These are phyloP conservation scores for Pomatostomus ruficeps DNA, from an alignment of 2,113 vertebrate species.

Conservation along the genomic window DNA sequence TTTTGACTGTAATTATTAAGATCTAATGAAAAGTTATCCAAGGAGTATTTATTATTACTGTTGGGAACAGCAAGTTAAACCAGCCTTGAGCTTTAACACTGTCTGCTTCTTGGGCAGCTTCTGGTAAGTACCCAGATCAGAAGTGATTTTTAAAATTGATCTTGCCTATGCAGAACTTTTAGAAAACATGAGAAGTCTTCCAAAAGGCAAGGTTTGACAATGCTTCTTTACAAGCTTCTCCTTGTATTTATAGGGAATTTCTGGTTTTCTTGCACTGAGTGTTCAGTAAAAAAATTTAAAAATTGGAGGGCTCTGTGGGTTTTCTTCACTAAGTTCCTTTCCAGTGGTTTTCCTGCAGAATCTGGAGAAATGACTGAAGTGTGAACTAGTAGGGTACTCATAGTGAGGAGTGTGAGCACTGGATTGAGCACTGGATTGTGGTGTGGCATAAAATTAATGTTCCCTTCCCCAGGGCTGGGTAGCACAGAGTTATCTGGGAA, in stretches of 20 bases:
- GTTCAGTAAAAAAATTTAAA: background rate
- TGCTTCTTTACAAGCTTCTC: background rate
- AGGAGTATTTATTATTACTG: background rate
- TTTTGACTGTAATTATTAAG: background rate
- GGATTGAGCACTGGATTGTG: background rate
- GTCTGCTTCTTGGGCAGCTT: background rate
- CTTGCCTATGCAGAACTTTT: background rate
- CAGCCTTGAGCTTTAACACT: background rate
- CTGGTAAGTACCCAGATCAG: background rate
- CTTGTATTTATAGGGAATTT: background rate
- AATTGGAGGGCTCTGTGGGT: background rate
- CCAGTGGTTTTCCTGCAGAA: background rate
- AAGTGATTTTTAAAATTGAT: background rate
- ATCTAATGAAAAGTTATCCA: background rate
- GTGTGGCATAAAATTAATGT: background rate
- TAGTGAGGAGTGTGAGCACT: background rate
- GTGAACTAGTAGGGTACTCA: background rate
- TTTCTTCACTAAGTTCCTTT: background rate
- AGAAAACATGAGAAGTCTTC: background rate
- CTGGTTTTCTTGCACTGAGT: background rate
- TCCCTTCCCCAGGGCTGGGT: background rate
- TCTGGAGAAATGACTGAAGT: background rate
- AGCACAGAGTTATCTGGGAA: background rate
- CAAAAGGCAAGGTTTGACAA: background rate
- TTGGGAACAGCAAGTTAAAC: background rate